phyloP scores from a whole-genome alignment of 1,140 invertebrate genomes.

The Bombyx mandarina region DNA sequence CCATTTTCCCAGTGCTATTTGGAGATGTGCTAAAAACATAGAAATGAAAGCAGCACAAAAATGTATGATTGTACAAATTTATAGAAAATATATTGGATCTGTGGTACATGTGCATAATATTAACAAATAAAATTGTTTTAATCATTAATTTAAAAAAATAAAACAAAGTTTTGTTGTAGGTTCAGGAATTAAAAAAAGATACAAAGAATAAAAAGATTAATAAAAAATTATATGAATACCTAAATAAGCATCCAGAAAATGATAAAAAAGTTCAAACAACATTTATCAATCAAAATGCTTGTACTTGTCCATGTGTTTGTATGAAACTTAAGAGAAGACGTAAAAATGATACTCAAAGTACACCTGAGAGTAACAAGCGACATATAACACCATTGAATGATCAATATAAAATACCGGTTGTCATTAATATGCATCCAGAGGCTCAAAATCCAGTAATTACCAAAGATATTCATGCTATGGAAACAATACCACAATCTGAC shows the following conservation, averaged over 20 bases:
- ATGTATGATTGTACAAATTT: slow-evolving; percentile 59
- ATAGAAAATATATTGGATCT: slow-evolving; percentile 47
- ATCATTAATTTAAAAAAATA: not conserved
- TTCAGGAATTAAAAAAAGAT: slow-evolving; percentile 49
- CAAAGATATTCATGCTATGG: not conserved
- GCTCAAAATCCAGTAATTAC: slow-evolving; percentile 1
- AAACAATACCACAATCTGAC: not conserved
- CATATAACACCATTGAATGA: not conserved
- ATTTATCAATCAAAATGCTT: slow-evolving; percentile 20
- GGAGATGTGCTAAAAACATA: slow-evolving; percentile 59
- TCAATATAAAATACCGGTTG: slow-evolving; percentile 8
- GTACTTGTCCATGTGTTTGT: slow-evolving; percentile 44
- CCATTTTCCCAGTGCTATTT: slow-evolving; percentile 60
- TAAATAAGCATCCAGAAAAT: slow-evolving; percentile 42
- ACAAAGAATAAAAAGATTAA: slow-evolving; percentile 45
- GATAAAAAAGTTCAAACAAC: slow-evolving; percentile 55
- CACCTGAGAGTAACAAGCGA: not conserved
- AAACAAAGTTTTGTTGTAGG: slow-evolving; percentile 23
- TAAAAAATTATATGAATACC: slow-evolving; percentile 42
- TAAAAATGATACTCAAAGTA: slow-evolving; percentile 7
- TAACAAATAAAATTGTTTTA: not conserved
- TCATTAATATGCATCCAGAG: slow-evolving; percentile 5
- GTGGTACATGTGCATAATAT: slow-evolving; percentile 23
- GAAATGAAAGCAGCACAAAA: slow-evolving; percentile 55
- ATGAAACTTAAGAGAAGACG: slow-evolving; percentile 34